Percentiles rank a stretch among this genome's conserved stretches.
Evolutionary conservation across 2,797 vertebrate genomes (phyloP).

Genomic region (Sebastes vulpes): DNA sequence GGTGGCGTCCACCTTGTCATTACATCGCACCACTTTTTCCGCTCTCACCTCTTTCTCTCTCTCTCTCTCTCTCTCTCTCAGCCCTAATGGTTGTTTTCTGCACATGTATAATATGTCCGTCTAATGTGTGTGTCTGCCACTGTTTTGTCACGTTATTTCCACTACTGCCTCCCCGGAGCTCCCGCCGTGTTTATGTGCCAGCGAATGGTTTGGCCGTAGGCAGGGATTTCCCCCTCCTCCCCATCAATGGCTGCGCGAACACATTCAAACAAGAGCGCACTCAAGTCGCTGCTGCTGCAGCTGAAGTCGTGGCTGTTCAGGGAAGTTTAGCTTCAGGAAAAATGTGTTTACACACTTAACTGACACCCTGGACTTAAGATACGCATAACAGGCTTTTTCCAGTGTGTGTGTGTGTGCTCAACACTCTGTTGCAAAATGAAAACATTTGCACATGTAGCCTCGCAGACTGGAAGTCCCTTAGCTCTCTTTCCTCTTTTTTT

Average conservation of each 20-base stretch:
- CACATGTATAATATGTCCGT: conserved; percentile 37
- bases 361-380: conserved; percentile 12
- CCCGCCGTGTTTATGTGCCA: conserved; percentile 12
- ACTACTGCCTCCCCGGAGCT: conserved; percentile 1
- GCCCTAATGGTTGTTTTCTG: conserved; percentile 69
- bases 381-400: not conserved
- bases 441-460: conserved; percentile 42
- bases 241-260: conserved; percentile 15
- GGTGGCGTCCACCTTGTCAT: conserved; percentile 81
- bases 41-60: conserved; percentile 36
- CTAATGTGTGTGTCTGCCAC: conserved; percentile 20
- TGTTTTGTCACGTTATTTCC: conserved; percentile 40
- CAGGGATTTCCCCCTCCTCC: conserved; percentile 18
- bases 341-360: conserved; percentile 23
- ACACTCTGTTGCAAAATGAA: conserved; percentile 30
- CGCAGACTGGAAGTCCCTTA: conserved; percentile 24
- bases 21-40: conserved; percentile 72
- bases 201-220: not conserved
- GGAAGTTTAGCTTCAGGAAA: conserved; percentile 19
- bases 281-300: not conserved
- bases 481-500: conserved; percentile 5
- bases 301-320: not conserved
- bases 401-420: conserved; percentile 7
- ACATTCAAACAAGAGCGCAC: not conserved
- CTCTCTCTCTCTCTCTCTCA: conserved; percentile 2